Base-by-base conservation (phyloP, 2,888 invertebrate species). In the Drosophila mimica region DNA sequence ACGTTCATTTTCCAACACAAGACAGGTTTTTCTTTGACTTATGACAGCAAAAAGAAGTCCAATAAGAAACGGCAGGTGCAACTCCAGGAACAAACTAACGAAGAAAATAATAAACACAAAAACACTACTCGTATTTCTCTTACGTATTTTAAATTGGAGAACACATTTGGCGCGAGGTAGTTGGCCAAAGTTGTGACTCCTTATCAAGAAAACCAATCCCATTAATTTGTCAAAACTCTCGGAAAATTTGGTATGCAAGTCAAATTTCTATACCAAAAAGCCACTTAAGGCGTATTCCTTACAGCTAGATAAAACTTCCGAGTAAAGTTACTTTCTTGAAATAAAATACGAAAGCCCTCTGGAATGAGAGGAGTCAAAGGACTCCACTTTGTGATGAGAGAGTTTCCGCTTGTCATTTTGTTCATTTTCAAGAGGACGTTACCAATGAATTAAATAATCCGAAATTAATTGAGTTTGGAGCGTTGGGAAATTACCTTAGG, bases 391-490 rank as follows among this genome's bases (percentile, higher is more conserved):
- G 48, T 20, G 17, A 13, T 13, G 11, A 28, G 8, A 48, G 46
- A 46, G 20, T 49, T 65, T 56, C 17, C 54, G 20, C 49, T n/a
- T 66, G 46, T 64, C 57, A 40, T 43, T 57, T 49, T 34, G 20
- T 31, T 40, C 31, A 57, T 49, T 60, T 79, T 56, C 13, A 30
- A 34, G 54, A 56, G 49, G 36, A 61, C 46, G 57, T 9, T 33
- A 25, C 40, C 63, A 56, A 56, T 58, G 54, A 66, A 69, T 66
- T 65, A 68, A 83, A 75, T 70, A 66, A 81, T 72, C 70, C 71
- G 49, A 63, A 70, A 78, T 87, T 75, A 78, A 83, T 83, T 60
- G 68, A 67, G 72, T 61, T 70, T 59, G 83, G 53, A n/a, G 40
- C 57, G 43, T 58, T 56, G 67, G 53, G 59, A 63, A 72, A 74